phyloP scores from a whole-genome alignment of 2,113 vertebrate genomes.

The Egretta garzetta region DNA sequence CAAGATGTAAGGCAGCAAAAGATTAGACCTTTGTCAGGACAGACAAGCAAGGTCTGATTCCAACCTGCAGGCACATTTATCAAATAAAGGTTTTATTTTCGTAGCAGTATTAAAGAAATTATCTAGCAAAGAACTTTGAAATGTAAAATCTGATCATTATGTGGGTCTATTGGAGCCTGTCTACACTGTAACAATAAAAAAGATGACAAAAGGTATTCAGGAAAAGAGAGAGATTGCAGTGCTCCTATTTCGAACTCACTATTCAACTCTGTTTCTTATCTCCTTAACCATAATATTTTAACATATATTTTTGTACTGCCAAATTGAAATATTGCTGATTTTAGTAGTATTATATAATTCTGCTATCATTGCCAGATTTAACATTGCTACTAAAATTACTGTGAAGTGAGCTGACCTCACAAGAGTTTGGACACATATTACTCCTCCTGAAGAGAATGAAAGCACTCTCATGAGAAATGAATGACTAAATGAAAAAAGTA shows the following conservation, averaged over 20 bases:
- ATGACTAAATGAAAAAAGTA: not conserved
- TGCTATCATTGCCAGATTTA: not conserved
- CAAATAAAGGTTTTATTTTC: slow-evolving; percentile 54
- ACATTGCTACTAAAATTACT: slow-evolving; percentile 19
- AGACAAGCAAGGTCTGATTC: slow-evolving; percentile 60
- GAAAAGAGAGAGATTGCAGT: not conserved
- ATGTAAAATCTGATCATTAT: slow-evolving; percentile 45
- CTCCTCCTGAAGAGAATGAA: not conserved
- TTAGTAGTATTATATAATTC: not conserved
- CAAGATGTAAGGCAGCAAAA: slow-evolving; percentile 25
- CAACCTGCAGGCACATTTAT: slow-evolving; percentile 24
- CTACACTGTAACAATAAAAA: slow-evolving; percentile 34
- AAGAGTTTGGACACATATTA: not conserved
- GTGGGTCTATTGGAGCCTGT: slow-evolving; percentile 2
- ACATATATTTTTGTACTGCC: not conserved
- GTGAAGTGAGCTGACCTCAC: not conserved
- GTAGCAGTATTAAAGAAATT: slow-evolving; percentile 43
- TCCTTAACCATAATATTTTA: slow-evolving; percentile 54
- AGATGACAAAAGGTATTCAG: slow-evolving; percentile 37
- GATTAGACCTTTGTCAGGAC: slow-evolving; percentile 54
- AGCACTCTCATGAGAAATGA: not conserved
- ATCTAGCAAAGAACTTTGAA: slow-evolving; percentile 31
- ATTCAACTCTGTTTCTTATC: slow-evolving; percentile 29
- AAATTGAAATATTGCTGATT: slow-evolving; percentile 28
- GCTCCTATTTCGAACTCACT: not conserved